Conservation (phyloP, 2,797 vertebrate genomes). For the Syncerus caffer region DNA sequence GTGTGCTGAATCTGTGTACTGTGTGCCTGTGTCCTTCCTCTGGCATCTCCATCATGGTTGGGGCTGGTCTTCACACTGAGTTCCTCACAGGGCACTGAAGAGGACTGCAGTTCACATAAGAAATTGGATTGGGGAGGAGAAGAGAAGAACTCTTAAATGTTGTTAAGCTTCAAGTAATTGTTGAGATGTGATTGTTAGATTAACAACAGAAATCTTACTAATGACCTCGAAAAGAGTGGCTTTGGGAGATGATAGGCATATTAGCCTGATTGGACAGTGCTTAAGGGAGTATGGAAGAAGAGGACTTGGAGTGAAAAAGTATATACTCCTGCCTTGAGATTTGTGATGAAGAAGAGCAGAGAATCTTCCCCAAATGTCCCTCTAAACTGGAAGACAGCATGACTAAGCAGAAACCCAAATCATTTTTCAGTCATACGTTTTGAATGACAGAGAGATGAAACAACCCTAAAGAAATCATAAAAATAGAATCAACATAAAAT, state of each 20-base stretch:
- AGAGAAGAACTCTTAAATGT: neutral
- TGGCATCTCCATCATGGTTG: too few relatives aligned
- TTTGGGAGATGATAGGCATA: neutral
- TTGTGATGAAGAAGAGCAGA: neutral
- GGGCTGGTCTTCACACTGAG: neutral
- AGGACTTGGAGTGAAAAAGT: neutral
- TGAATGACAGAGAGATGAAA: neutral
- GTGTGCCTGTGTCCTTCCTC: neutral
- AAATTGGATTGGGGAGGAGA: too few relatives aligned
- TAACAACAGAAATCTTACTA: neutral
- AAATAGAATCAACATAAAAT: neutral
- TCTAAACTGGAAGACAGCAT: neutral
- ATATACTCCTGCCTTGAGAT: neutral
- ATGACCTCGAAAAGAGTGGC: neutral
- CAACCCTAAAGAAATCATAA: neutral
- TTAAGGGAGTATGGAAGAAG: neutral
- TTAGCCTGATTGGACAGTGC: neutral
- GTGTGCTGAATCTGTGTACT: too few relatives aligned
- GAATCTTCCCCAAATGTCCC: neutral
- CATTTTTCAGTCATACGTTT: neutral
- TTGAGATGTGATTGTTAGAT: neutral
- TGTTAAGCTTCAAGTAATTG: neutral
- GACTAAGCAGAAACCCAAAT: neutral
- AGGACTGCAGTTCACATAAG: neutral
- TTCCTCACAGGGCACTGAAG: neutral